Conservation (phyloP, 2,888 invertebrate genomes). For the Drosophila fungiperda region DNA sequence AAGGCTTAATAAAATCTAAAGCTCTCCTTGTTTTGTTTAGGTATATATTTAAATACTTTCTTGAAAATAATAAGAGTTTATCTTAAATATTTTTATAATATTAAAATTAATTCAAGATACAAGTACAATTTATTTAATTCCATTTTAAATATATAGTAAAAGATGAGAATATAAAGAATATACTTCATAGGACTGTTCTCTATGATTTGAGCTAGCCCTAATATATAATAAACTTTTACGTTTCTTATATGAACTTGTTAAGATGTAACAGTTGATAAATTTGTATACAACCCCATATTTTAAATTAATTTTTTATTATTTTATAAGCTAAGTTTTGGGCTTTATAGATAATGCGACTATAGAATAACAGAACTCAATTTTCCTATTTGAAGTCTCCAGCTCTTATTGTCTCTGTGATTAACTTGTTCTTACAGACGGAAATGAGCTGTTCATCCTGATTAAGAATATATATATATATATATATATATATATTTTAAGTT, state of each 20-base stretch:
- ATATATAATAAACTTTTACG: background rate
- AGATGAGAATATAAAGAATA: background rate
- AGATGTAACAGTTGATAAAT: background rate
- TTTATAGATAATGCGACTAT: background rate
- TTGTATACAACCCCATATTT: background rate
- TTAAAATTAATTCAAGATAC: background rate
- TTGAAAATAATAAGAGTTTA: background rate
- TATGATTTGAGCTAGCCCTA: background rate
- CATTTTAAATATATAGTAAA: background rate
- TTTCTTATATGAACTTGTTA: background rate
- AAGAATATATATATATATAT: background rate
- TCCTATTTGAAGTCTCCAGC: background rate
- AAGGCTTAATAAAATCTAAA: background rate
- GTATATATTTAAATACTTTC: background rate
- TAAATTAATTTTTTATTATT: background rate
- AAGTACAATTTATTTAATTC: background rate
- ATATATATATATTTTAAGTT: background rate
- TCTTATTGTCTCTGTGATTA: background rate
- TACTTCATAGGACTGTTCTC: background rate
- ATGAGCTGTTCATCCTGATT: background rate
- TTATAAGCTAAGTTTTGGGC: background rate
- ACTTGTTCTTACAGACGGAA: background rate
- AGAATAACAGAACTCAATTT: background rate
- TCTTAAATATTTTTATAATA: background rate
- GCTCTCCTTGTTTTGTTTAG: background rate